Conservation (phyloP, 2,888 invertebrate genomes). For the Oligia fasciuncula region DNA sequence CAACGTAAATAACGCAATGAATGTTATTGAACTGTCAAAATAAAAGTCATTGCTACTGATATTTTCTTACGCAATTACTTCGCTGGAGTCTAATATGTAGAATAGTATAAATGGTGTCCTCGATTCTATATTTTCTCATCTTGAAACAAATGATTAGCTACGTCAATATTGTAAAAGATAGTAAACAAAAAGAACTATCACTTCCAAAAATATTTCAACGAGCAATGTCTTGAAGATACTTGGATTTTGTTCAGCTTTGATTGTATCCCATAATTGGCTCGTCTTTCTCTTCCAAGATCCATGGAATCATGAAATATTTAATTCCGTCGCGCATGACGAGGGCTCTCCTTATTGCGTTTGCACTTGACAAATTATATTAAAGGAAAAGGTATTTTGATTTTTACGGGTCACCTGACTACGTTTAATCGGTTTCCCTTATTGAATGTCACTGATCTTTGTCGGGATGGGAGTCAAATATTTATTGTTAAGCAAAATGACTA, state of each 20-base stretch:
- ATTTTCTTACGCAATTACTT: neutral
- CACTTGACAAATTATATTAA: conserved; percentile 81
- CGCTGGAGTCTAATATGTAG: neutral
- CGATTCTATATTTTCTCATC: neutral
- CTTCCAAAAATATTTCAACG: neutral
- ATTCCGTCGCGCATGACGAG: conserved; percentile 78
- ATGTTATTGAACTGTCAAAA: neutral
- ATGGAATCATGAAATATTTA: conserved; percentile 80
- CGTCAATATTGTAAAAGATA: neutral
- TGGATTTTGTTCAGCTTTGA: neutral
- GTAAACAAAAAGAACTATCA: neutral
- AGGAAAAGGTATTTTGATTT: conserved; percentile 61
- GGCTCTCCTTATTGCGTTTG: conserved; percentile 78
- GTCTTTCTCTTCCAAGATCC: conserved; percentile 46
- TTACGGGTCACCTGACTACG: conserved; percentile 54
- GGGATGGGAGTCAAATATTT: conserved; percentile 1
- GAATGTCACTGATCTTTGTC: conserved; percentile 17
- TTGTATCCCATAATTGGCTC: conserved; percentile 24
- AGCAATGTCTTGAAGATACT: neutral
- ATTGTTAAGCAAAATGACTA: neutral
- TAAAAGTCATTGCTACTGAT: too few species aligned
- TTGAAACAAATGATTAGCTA: neutral
- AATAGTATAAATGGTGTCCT: neutral
- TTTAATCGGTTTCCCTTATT: conserved; percentile 39
- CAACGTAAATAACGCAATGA: neutral